phyloP scores from a whole-genome alignment of 2,113 vertebrate species.

The Lota lota region DNA sequence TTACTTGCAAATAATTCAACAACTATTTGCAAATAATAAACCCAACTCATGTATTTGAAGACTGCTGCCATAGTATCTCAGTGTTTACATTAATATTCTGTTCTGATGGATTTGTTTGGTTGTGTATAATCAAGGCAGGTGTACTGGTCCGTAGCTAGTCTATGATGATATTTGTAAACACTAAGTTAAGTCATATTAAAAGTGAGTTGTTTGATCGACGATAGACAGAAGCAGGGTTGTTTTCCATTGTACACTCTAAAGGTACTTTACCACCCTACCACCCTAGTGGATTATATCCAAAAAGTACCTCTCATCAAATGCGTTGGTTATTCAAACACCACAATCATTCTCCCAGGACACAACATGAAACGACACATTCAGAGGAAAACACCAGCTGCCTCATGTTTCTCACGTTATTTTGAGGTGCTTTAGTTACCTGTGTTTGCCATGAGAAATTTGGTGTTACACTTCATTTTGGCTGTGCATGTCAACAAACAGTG shows the following conservation, averaged over 20 bases:
- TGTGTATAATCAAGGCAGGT: no score
- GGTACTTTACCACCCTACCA: not conserved
- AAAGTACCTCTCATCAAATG: slow-evolving; percentile 50
- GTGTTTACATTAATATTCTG: not conserved
- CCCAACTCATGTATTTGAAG: no score
- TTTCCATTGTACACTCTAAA: not conserved
- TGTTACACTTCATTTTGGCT: not conserved
- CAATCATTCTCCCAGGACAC: slow-evolving; percentile 67
- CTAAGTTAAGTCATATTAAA: no score
- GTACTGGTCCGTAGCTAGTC: no score
- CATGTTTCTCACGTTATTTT: not conserved
- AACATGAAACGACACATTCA: slow-evolving; percentile 39
- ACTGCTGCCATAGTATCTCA: not conserved
- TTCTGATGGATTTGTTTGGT: no score
- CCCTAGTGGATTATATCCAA: slow-evolving; percentile 52
- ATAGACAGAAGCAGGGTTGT: no score
- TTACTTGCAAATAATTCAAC: no score
- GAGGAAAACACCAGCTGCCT: not conserved
- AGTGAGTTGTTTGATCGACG: no score
- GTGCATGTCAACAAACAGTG: not conserved
- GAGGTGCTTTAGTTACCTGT: not conserved
- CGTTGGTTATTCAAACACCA: slow-evolving; percentile 63
- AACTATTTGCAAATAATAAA: no score
- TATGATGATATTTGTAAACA: no score
- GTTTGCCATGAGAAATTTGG: not conserved